These are phyloP conservation scores for Neoitamus cyanurus DNA, from an alignment of 2,888 invertebrate species.

Conservation along the genomic window DNA sequence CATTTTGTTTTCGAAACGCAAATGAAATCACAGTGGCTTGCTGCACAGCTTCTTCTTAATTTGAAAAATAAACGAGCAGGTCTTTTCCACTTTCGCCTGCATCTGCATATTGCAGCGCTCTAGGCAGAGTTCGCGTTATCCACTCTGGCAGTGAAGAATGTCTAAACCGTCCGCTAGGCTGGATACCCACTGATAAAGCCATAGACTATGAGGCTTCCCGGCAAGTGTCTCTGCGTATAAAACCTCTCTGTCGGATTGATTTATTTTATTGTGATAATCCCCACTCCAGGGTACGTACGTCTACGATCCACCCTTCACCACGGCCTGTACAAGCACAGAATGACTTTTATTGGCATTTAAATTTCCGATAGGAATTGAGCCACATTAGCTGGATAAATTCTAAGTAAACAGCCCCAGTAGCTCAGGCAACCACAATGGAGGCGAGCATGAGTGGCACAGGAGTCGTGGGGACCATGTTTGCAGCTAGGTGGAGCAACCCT, in stretches of 20 bases:
- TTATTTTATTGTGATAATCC: not conserved
- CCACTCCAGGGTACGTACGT: not conserved
- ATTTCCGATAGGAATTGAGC: slow-evolving; percentile 24
- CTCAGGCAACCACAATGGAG: not conserved
- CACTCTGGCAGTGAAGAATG: not conserved
- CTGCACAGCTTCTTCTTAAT: not conserved
- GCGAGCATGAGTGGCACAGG: not conserved
- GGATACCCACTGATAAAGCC: not conserved
- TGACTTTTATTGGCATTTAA: slow-evolving; percentile 16
- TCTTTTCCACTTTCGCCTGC: not conserved
- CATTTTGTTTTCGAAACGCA: not conserved
- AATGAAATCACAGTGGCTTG: not conserved
- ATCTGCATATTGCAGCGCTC: not conserved
- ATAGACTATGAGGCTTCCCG: not conserved
- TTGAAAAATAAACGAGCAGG: not conserved
- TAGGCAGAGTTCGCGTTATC: not conserved
- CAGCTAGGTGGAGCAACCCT: not conserved
- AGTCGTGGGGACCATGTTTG: not conserved
- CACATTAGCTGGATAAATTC: not conserved
- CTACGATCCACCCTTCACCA: not conserved
- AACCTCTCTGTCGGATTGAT: not conserved
- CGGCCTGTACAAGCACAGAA: not conserved
- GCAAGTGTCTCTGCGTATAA: not conserved
- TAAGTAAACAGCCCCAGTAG: not conserved
- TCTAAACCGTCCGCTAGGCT: not conserved